A percentile compares a stretch with the other conserved stretches of the same genome.
These are phyloP conservation scores for Drosophila kurseongensis DNA, from an alignment of 1,140 invertebrate species.

Conservation along the genomic window DNA sequence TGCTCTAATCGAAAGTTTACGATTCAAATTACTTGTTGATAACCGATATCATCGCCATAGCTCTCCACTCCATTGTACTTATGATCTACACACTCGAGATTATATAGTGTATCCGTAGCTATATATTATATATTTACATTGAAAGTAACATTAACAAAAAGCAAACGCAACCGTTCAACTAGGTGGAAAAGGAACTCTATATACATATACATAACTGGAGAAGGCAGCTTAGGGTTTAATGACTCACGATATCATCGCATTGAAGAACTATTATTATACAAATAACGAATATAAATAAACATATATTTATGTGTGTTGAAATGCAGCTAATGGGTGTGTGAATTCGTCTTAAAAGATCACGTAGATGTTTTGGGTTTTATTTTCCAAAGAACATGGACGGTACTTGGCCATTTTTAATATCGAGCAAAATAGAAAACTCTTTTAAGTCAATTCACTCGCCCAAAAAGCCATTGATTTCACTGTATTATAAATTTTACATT, in stretches of 20 bases:
- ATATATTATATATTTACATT: conserved; percentile 23
- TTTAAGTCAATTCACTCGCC: conserved; percentile 1
- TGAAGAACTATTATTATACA: conserved; percentile 38
- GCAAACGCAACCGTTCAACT: conserved; percentile 73
- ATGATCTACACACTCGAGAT: conserved; percentile 41
- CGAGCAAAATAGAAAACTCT: background rate
- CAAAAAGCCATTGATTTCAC: conserved; percentile 21
- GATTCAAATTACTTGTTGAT: conserved; percentile 45
- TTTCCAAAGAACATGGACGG: background rate
- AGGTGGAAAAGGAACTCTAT: conserved; percentile 25
- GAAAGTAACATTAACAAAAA: conserved; percentile 21
- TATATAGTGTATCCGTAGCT: conserved; percentile 14
- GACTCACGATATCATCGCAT: conserved; percentile 33
- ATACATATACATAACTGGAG: conserved; percentile 46
- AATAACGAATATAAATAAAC: conserved; percentile 23
- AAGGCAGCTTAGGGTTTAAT: conserved; percentile 21
- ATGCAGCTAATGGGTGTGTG: conserved; percentile 16
- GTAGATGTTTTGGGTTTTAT: background rate
- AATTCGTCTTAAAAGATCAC: background rate
- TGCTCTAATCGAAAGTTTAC: conserved; percentile 23
- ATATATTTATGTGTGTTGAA: conserved; percentile 54
- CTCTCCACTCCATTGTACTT: conserved; percentile 41
- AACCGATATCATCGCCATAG: conserved; percentile 15
- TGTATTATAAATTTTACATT: conserved; percentile 56
- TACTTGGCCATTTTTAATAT: background rate